Conservation (phyloP, 1,140 invertebrate genomes). For the Pogonomyrmex californicus region DNA sequence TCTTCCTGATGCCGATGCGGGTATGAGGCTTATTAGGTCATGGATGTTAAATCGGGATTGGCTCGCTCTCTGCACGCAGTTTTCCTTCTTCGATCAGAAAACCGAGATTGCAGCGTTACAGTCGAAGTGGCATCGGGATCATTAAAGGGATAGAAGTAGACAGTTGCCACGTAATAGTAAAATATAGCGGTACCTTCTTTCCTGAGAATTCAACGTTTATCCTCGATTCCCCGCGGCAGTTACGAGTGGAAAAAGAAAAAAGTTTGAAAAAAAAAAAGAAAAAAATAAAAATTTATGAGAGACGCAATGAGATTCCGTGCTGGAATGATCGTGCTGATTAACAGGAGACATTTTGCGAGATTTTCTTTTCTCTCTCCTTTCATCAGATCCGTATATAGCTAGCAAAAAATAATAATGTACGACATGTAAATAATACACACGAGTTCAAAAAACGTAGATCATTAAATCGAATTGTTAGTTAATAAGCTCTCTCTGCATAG, state of each 20-base stretch:
- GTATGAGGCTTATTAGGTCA: neutral
- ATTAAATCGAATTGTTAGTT: neutral
- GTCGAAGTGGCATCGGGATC: neutral
- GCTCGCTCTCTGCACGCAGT: neutral
- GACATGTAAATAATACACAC: neutral
- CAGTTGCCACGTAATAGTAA: neutral
- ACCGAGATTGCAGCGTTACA: neutral
- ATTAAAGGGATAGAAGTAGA: neutral
- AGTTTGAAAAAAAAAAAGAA: neutral
- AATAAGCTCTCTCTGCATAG: neutral
- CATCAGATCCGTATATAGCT: no score
- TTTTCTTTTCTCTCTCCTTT: neutral
- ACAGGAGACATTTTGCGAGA: neutral
- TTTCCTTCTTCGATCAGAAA: neutral
- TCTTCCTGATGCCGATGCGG: neutral
- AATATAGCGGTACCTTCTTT: neutral
- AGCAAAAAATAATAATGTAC: neutral
- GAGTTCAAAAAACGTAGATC: neutral
- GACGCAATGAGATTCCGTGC: neutral
- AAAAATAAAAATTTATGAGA: neutral
- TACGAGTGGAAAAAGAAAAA: no score
- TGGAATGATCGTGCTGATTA: neutral
- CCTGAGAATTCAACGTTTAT: slow-evolving; percentile 15
- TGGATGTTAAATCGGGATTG: neutral
- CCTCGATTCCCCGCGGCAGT: neutral